Conservation (phyloP, 2,113 vertebrate species). For the Gulo gulo region DNA sequence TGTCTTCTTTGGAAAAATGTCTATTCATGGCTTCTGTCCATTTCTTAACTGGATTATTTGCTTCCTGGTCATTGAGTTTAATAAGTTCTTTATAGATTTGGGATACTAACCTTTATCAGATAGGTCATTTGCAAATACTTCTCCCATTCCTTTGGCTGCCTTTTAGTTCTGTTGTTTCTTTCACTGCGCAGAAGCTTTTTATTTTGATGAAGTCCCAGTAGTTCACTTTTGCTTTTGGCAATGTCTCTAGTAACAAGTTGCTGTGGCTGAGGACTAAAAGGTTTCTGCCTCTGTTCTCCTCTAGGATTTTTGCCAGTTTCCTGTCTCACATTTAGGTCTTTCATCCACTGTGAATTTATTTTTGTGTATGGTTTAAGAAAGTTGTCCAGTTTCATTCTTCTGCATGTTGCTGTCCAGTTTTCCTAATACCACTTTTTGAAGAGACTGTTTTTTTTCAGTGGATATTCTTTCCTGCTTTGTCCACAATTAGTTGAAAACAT, state of each 20-base stretch:
- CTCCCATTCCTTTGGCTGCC: neutral
- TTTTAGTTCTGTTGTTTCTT: neutral
- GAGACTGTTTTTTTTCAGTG: neutral
- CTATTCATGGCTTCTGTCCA: neutral
- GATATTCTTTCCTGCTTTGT: neutral
- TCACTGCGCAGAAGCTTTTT: neutral
- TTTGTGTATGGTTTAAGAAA: neutral
- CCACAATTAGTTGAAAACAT: neutral
- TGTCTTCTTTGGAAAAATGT: neutral
- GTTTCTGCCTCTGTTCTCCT: neutral
- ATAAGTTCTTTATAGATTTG: neutral
- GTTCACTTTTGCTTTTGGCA: neutral
- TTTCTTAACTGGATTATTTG: neutral
- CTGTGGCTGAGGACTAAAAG: neutral
- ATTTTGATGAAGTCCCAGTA: neutral
- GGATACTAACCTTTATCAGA: neutral
- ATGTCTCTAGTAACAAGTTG: neutral
- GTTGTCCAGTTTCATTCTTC: neutral
- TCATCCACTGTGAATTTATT: neutral
- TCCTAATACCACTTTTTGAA: neutral
- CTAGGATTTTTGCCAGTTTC: neutral
- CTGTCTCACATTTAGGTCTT: neutral
- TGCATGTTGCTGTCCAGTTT: neutral
- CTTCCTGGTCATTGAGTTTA: neutral
- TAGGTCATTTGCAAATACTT: neutral